Evolutionary conservation across 2,888 invertebrate genomes (phyloP), one percentile per base, ranked within the genome.

Genomic region (Coleophora deauratella): DNA sequence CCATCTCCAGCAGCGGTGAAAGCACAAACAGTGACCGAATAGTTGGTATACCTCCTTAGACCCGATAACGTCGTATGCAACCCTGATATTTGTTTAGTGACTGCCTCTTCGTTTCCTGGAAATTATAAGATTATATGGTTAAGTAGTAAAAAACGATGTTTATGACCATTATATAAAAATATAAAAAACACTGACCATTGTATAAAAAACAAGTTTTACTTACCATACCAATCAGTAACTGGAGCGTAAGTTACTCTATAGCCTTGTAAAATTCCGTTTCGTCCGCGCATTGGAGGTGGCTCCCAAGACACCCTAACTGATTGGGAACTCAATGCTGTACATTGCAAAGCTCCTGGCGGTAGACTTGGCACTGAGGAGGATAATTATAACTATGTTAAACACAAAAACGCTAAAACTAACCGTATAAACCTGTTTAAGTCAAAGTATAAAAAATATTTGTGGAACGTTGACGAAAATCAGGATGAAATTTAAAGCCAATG

Each of bases 1-100:
- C 97, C 97, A 67, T 97, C 97, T 0, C 97, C 97, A 35, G 93
- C 93, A 31, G 92, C 88, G 1, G 97, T 97, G 74, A 91, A 96
- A 8, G 96, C 96, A 64, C 95, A 87, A 30, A 96, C 95, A 52
- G 95, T 93, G 40, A 97, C 93, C 30, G 96, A 96, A 72, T 97
- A 97, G 84, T 97, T 97, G 27, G 96, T 96, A 76, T 91, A 96
- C 58, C 95, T 93, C 60, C 91, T 89, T 42, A 97, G 82, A 36
- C 92, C 92, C 43, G 91, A 91, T 47, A 95, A 85, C 1, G 90
- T 90, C 28, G 92, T 91, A 46, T 91, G 89, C 31, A 91, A 65
- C 2, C 90, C 89, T 2, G 89, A 88, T 53, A 92, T 91, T 54
- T 91, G 90, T 69, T 94, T 95, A n/a, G 91, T 91, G 54, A 91